A percentile compares a stretch with the other conserved stretches of the same genome.
Conservation (phyloP, 2,797 vertebrate genomes). For the Octomys mimax region DNA sequence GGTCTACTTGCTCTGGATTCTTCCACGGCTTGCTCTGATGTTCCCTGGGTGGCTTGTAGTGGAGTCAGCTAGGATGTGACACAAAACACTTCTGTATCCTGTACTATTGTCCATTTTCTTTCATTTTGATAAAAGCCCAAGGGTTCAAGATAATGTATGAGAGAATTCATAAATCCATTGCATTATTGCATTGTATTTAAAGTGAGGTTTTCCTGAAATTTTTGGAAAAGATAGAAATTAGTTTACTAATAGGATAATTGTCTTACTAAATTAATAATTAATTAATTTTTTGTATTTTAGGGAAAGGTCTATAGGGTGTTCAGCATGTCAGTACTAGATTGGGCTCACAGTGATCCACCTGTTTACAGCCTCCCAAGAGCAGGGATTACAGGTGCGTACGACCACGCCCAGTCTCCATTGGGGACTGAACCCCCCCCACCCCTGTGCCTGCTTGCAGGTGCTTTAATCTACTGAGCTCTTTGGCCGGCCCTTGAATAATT, state of each 20-base stretch:
- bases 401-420: no score
- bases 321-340: no score
- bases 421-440: no score
- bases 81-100: not conserved
- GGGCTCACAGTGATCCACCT: no score
- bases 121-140: not conserved
- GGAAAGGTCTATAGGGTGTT: no score
- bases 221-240: conserved; percentile 42
- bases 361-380: no score
- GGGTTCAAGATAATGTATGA: not conserved
- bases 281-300: no score
- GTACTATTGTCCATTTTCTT: not conserved
- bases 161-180: not conserved
- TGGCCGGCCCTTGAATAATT: not conserved
- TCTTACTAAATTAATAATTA: no score
- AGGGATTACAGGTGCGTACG: no score
- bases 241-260: not conserved
- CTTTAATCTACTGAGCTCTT: no score
- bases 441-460: no score
- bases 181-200: not conserved
- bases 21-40: not conserved
- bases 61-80: not conserved
- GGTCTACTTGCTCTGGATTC: not conserved
- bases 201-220: not conserved
- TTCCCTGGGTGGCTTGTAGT: not conserved